A percentile compares a stretch with the other conserved stretches of the same genome.
phyloP scores from a whole-genome alignment of 2,888 invertebrate genomes.

The Orchestes rusci region DNA sequence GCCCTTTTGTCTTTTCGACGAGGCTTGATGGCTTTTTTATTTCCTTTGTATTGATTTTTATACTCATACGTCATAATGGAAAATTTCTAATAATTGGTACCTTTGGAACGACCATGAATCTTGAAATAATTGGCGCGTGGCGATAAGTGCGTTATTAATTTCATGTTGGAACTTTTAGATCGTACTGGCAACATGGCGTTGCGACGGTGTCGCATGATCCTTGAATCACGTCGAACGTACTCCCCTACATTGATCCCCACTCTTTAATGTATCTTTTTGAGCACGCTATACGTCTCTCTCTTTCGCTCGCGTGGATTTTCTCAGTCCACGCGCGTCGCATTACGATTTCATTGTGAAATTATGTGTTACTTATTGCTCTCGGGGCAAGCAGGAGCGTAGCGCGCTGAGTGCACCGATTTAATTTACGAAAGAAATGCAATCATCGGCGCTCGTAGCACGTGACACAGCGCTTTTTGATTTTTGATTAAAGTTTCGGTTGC shows the following conservation, averaged over 20 bases:
- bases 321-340: constrained; percentile 23
- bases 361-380: constrained; percentile 27
- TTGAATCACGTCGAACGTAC: constrained; percentile 22
- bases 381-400: constrained; percentile 16
- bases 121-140: no score
- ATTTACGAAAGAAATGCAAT: constrained; percentile 13
- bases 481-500: no score
- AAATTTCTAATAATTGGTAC: no score
- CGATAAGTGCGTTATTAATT: no score
- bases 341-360: constrained; percentile 27
- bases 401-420: constrained; percentile 21
- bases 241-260: constrained; percentile 23
- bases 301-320: neutral
- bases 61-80: no score
- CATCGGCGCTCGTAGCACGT: constrained; percentile 13
- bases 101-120: no score
- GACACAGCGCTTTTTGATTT: constrained; percentile 19
- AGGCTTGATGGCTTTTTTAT: constrained; percentile 17
- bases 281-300: neutral
- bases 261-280: neutral
- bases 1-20: constrained; percentile 23
- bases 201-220: constrained; percentile 25
- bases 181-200: constrained; percentile 18
- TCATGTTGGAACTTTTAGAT: neutral
- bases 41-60: no score